Evolutionary conservation across 2,797 vertebrate species (phyloP).

Genomic region (Galago senegalensis): DNA sequence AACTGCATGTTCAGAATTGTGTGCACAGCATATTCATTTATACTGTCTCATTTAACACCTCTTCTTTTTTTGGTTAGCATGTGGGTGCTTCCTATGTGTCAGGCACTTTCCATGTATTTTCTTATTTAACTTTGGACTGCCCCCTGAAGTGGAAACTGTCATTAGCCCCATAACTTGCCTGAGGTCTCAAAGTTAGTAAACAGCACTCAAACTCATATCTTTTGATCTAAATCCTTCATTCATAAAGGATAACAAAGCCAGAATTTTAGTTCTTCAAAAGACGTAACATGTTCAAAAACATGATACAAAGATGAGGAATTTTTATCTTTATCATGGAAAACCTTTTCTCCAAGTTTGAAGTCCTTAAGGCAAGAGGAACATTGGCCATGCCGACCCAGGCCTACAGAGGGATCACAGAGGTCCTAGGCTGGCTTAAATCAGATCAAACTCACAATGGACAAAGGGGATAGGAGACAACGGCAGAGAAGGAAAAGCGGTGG

Average conservation of each 20-base stretch:
- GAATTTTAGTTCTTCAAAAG: conserved; percentile 60
- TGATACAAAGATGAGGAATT: conserved; percentile 10
- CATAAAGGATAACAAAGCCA: conserved; percentile 57
- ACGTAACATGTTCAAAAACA: conserved; percentile 40
- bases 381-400: background rate
- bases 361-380: background rate
- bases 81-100: background rate
- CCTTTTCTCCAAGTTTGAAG: background rate
- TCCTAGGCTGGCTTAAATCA: background rate
- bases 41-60: background rate
- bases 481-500: conserved; percentile 36
- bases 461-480: background rate
- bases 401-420: background rate
- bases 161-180: conserved; percentile 2
- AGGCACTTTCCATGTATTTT: conserved; percentile 34
- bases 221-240: conserved; percentile 65
- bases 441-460: conserved; percentile 14
- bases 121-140: background rate
- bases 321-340: background rate
- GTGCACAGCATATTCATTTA: background rate
- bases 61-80: background rate
- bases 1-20: background rate
- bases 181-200: conserved; percentile 25
- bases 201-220: background rate
- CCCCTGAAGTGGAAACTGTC: background rate